Evolutionary conservation across 1,140 invertebrate species (phyloP).

Genomic region (Solenopsis fugax): DNA sequence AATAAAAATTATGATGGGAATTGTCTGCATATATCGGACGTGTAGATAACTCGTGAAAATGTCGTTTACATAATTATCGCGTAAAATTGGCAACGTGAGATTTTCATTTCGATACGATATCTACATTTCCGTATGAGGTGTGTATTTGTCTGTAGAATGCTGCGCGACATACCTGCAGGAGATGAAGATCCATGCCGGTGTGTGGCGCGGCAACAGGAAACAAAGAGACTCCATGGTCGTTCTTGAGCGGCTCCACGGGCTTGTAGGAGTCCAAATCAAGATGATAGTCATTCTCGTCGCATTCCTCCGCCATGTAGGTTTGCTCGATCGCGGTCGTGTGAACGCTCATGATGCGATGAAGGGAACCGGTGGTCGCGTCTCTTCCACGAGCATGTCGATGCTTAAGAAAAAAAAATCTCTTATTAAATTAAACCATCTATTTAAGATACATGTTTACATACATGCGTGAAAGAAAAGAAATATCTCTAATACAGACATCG

Average conservation of each 20-base stretch:
- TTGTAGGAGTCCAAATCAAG: slow-evolving; percentile 93
- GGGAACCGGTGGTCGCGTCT: slow-evolving; percentile 84
- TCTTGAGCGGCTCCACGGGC: slow-evolving; percentile 93
- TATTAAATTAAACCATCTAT: not conserved
- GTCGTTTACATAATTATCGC: not conserved
- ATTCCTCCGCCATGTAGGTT: slow-evolving; percentile 87
- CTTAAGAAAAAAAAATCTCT: slow-evolving; percentile 87
- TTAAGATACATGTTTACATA: not conserved
- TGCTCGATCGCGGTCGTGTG: slow-evolving; percentile 87
- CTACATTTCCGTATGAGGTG: not conserved
- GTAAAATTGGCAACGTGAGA: not conserved
- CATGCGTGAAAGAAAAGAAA: not conserved
- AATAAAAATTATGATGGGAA: not conserved
- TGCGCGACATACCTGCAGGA: slow-evolving; percentile 89
- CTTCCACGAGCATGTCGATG: slow-evolving; percentile 90
- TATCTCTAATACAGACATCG: not conserved
- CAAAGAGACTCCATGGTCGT: slow-evolving; percentile 95
- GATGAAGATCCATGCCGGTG: slow-evolving; percentile 91
- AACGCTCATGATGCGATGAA: slow-evolving; percentile 85
- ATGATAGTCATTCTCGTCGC: slow-evolving; percentile 89
- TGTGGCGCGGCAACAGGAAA: slow-evolving; percentile 90
- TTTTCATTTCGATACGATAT: slow-evolving; percentile 9
- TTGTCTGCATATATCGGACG: not conserved
- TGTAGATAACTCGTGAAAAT: not conserved
- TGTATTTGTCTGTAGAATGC: slow-evolving; percentile 3